Conservation (phyloP, 2,113 vertebrate genomes). For the Lota lota region DNA sequence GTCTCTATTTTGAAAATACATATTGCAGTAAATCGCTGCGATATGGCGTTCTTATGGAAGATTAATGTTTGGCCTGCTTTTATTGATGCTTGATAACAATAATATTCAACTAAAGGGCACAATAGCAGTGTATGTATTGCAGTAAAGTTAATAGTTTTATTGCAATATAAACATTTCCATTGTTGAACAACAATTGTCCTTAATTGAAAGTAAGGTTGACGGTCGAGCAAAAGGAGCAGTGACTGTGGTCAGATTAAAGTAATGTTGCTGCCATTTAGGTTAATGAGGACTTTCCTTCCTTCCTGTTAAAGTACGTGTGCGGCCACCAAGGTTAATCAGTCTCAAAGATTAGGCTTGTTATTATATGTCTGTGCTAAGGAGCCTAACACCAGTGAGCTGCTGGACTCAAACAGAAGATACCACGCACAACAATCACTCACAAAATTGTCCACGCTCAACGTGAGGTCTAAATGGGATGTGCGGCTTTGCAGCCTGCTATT, state of each 20-base stretch:
- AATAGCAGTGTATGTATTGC: too few relatives aligned
- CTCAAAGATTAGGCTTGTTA: conserved; percentile 54
- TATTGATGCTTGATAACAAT: too few relatives aligned
- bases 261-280: conserved; percentile 42
- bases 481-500: neutral
- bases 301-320: conserved; percentile 48
- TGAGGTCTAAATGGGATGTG: too few relatives aligned
- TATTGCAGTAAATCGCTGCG: too few relatives aligned
- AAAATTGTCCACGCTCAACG: neutral
- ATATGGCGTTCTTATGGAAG: too few relatives aligned
- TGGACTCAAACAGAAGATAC: conserved; percentile 13
- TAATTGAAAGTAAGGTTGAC: neutral
- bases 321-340: conserved; percentile 58
- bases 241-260: conserved; percentile 5
- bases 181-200: neutral
- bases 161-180: too few relatives aligned
- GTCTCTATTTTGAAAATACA: neutral
- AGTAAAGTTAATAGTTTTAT: too few relatives aligned
- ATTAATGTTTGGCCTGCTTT: too few relatives aligned
- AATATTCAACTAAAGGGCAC: too few relatives aligned
- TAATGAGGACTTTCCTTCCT: conserved; percentile 52
- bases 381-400: conserved; percentile 35
- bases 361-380: conserved; percentile 39
- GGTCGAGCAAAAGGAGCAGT: conserved; percentile 25
- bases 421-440: conserved; percentile 1